Evolutionary conservation across 92 coral and sea anemone genomes (phyloP).

Genomic region (Phenganax subtilis): DNA sequence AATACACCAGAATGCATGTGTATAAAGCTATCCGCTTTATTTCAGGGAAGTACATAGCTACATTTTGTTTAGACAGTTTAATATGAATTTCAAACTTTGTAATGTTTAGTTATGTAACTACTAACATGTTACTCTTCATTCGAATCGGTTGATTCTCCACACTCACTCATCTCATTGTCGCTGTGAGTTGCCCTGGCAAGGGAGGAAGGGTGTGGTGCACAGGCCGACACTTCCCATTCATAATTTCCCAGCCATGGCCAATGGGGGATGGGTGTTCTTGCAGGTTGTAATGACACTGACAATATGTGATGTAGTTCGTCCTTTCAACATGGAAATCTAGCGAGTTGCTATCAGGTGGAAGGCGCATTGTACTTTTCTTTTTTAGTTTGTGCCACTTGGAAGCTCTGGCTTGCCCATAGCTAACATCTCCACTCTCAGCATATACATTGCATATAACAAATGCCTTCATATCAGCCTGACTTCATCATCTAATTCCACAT

Average conservation of each 20-base stretch:
- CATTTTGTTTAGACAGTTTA: constrained; percentile 22
- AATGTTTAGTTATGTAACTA: background rate
- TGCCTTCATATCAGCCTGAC: constrained; percentile 37
- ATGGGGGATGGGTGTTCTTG: constrained; percentile 24
- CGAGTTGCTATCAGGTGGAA: constrained; percentile 37
- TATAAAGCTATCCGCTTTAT: constrained; percentile 17
- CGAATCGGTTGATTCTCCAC: constrained; percentile 19
- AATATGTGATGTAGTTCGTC: constrained; percentile 36
- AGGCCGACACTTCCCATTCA: constrained; percentile 35
- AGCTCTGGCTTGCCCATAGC: constrained; percentile 37
- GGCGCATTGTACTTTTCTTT: constrained; percentile 30
- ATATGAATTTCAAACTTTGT: constrained; percentile 13
- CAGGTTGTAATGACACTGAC: constrained; percentile 17
- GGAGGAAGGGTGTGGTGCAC: constrained; percentile 31
- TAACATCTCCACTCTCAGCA: constrained; percentile 35
- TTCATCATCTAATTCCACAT: constrained; percentile 32
- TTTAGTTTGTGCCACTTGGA: constrained; percentile 41
- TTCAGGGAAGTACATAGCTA: constrained; percentile 7
- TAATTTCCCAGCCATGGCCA: constrained; percentile 31
- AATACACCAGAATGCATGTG: constrained; percentile 10
- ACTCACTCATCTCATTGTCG: constrained; percentile 15
- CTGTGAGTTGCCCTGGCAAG: constrained; percentile 24
- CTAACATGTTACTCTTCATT: constrained; percentile 11
- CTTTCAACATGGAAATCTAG: constrained; percentile 29
- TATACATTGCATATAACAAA: constrained; percentile 22